Evolutionary conservation across 2,113 vertebrate species (phyloP).

Genomic region (Panurus biarmicus): DNA sequence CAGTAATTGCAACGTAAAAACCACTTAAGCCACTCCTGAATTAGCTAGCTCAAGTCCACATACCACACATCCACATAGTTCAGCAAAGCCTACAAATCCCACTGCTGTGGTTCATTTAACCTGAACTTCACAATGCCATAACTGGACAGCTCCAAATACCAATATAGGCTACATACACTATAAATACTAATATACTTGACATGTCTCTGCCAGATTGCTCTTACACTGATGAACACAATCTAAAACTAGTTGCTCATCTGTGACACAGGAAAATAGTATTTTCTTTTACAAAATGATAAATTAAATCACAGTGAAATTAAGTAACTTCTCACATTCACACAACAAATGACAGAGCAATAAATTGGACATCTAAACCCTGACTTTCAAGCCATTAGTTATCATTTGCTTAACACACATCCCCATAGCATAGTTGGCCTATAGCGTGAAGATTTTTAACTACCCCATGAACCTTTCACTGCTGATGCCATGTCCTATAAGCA

Average conservation of each 20-base stretch:
- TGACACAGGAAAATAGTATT: background rate
- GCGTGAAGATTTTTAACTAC: background rate
- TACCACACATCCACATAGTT: background rate
- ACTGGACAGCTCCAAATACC: background rate
- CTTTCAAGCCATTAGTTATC: background rate
- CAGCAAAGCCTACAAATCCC: background rate
- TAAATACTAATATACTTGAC: background rate
- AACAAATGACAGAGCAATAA: background rate
- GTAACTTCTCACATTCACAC: background rate
- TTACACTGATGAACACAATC: background rate
- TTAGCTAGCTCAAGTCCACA: background rate
- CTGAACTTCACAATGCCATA: background rate
- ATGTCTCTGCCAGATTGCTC: background rate
- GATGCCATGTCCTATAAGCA: background rate
- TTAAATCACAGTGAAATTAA: background rate
- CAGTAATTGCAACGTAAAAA: background rate
- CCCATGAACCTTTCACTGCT: background rate
- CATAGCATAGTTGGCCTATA: background rate
- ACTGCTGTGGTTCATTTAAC: background rate
- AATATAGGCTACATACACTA: background rate
- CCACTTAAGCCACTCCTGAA: background rate
- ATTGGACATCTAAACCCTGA: background rate
- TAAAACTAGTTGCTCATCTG: background rate
- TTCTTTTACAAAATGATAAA: background rate
- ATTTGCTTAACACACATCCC: background rate